A percentile compares a stretch with the other conserved stretches of the same genome.
Evolutionary conservation across 2,888 invertebrate species (phyloP).

Genomic region (Agrilus mali): DNA sequence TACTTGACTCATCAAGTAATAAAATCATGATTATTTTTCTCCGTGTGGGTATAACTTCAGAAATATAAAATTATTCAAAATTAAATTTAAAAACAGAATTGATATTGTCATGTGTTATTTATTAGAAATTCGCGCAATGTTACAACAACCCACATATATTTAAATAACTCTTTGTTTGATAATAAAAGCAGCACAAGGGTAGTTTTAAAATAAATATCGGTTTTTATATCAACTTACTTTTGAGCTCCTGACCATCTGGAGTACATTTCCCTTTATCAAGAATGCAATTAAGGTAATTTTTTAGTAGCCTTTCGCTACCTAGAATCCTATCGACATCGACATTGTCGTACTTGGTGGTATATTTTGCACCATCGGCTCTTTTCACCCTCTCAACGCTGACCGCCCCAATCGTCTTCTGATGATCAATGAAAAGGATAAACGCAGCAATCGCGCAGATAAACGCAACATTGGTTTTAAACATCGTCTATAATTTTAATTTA

Average conservation of each 20-base stretch:
- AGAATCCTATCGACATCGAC: slow-evolving; percentile 51
- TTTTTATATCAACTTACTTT: slow-evolving; percentile 26
- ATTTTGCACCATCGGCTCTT: slow-evolving; percentile 24
- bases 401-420: slow-evolving; percentile 30
- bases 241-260: slow-evolving; percentile 44
- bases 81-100: too few species aligned
- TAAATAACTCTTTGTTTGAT: too few species aligned
- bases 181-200: too few species aligned
- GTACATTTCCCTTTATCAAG: slow-evolving; percentile 48
- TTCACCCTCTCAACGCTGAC: slow-evolving; percentile 25
- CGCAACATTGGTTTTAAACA: slow-evolving; percentile 2
- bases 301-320: slow-evolving; percentile 45
- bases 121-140: too few species aligned
- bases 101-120: too few species aligned
- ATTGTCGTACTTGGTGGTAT: slow-evolving; percentile 52
- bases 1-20: too few species aligned
- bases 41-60: too few species aligned
- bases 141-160: too few species aligned
- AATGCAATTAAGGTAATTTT: slow-evolving; percentile 51
- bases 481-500: too few species aligned
- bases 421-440: slow-evolving; percentile 29
- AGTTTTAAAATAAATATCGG: background rate
- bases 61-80: too few species aligned
- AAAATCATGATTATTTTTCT: too few species aligned
- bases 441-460: slow-evolving; percentile 16